Percentiles rank a stretch among this genome's conserved stretches.
phyloP scores from a whole-genome alignment of 2,113 vertebrate genomes.

The Noctilio leporinus region DNA sequence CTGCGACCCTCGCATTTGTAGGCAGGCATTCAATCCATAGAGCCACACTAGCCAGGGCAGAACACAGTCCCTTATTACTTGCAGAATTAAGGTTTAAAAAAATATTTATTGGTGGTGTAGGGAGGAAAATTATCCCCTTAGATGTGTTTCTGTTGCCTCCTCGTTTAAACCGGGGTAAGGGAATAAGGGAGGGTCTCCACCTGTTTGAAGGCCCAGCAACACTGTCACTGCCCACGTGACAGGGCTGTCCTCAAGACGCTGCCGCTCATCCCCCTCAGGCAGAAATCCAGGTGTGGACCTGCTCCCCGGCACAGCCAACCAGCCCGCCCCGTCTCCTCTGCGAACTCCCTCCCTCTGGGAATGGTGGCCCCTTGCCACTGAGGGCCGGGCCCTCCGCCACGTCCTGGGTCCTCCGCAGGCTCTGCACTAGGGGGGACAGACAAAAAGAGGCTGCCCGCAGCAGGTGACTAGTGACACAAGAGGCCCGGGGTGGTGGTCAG shows the following conservation, averaged over 20 bases:
- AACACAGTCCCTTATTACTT: neutral
- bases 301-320: too few species aligned
- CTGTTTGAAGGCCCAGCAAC: too few species aligned
- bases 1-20: too few species aligned
- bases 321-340: rapidly evolving
- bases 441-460: neutral
- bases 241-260: neutral
- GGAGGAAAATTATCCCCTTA: neutral
- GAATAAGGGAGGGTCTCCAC: too few species aligned
- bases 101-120: rapidly evolving
- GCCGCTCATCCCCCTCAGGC: rapidly evolving
- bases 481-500: rapidly evolving
- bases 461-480: rapidly evolving
- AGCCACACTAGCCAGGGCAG: too few species aligned
- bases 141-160: rapidly evolving
- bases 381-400: neutral
- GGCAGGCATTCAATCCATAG: too few species aligned
- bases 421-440: rapidly evolving
- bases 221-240: too few species aligned
- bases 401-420: too few species aligned
- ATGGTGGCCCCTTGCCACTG: rapidly evolving
- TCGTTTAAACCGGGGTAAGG: rapidly evolving
- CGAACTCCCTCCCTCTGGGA: too few species aligned
- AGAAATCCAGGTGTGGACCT: neutral
- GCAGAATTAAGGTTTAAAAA: neutral